Conservation (phyloP, 35 echinoderm and acorn worm species). For the Eucidaris tribuloides region DNA sequence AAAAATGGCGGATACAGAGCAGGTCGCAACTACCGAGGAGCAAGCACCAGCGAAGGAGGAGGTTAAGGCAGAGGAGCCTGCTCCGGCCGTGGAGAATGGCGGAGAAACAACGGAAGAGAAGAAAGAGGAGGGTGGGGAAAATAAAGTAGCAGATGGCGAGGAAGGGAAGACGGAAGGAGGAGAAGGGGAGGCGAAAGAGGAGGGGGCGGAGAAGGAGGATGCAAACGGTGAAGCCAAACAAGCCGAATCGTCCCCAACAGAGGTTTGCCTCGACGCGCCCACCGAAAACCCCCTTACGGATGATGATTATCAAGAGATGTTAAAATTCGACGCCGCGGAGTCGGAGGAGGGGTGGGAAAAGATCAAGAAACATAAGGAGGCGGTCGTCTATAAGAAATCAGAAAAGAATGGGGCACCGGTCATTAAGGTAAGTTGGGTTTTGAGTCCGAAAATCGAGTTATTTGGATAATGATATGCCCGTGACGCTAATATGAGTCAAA, state of each 20-base stretch:
- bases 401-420: constrained; percentile 77
- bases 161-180: constrained; percentile 34
- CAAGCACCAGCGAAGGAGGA: constrained; percentile 17
- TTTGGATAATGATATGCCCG: no score
- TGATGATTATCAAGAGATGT: constrained; percentile 75
- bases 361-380: constrained; percentile 80
- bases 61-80: constrained; percentile 36
- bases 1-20: constrained; percentile 88
- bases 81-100: constrained; percentile 8
- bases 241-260: constrained; percentile 22
- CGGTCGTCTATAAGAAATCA: constrained; percentile 62
- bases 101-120: constrained; percentile 43
- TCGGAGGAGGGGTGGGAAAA: constrained; percentile 87
- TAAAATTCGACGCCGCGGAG: constrained; percentile 67
- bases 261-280: constrained; percentile 61
- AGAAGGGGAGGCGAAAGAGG: constrained; percentile 56
- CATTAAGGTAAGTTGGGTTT: constrained; percentile 66
- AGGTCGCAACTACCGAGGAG: constrained; percentile 7
- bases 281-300: constrained; percentile 87
- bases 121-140: constrained; percentile 46
- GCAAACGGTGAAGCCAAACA: constrained; percentile 25
- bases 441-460: no score
- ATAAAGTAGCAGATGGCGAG: constrained; percentile 38
- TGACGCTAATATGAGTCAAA: no score
- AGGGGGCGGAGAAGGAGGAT: constrained; percentile 38